These are phyloP conservation scores for Tricholauxania praeusta DNA, from an alignment of 2,888 invertebrate species.

Conservation along the genomic window DNA sequence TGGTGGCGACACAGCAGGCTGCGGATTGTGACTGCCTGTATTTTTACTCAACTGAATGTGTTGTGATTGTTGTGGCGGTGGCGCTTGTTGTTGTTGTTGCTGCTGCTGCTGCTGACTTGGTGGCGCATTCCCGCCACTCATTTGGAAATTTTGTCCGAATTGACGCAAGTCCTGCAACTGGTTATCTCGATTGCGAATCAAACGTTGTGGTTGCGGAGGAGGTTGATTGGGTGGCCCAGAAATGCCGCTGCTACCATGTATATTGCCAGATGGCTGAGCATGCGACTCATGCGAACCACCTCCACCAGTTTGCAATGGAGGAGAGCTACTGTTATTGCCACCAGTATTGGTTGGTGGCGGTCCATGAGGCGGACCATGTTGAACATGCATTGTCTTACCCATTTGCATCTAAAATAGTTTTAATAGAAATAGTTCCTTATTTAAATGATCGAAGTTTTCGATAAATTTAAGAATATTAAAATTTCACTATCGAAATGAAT, in stretches of 20 bases:
- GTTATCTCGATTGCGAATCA: constrained; percentile 62
- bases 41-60: constrained; percentile 55
- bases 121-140: constrained; percentile 66
- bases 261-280: constrained; percentile 39
- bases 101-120: constrained; percentile 61
- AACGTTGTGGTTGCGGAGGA: constrained; percentile 60
- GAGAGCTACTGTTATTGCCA: constrained; percentile 58
- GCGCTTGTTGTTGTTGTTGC: constrained; percentile 54
- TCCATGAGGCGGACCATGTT: constrained; percentile 54
- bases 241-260: constrained; percentile 51
- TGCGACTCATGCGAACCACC: constrained; percentile 47
- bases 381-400: constrained; percentile 59
- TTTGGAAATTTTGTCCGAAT: constrained; percentile 84
- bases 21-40: constrained; percentile 58
- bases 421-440: background rate
- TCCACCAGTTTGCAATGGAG: constrained; percentile 58
- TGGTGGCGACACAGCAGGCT: constrained; percentile 61
- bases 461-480: too few species aligned
- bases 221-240: constrained; percentile 56
- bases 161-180: constrained; percentile 76
- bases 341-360: constrained; percentile 39
- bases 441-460: background rate
- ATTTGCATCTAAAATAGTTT: constrained; percentile 44
- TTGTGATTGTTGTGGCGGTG: constrained; percentile 55
- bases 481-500: background rate